Evolutionary conservation across 1,140 invertebrate genomes (phyloP), one percentile per base, ranked within the genome.

Genomic region (Anoplolepis gracilipes): DNA sequence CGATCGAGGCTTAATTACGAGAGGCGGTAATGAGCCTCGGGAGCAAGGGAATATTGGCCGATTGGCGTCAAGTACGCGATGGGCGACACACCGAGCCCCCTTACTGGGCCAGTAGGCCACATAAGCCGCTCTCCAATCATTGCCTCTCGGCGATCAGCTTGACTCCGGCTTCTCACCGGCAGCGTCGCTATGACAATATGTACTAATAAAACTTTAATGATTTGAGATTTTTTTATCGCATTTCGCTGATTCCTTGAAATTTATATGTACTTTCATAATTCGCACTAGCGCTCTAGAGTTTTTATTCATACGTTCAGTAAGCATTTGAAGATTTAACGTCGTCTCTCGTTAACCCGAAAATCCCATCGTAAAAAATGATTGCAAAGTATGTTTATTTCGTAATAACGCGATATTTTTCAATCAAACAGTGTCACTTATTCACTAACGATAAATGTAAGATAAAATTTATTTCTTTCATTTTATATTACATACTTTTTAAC

Each of bases 41-140:
- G 25, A 59, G 19, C 53, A 22, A 22, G 67, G 49, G n/a, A 59
- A 73, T 82, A 73, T 73, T 46, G 65, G 65, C 33, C 36, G 49
- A 81, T 59, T 22, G 65, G 49, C 67, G 49, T 22, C 42, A 73
- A 73, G 36, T 72, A 59, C 39, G 53, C 30, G n/a, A 78, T 77
- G 33, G 73, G 33, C 61, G 62, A 72, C 36, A 57, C 36, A 28
- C 36, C 49, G 36, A n/a, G 33, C 1, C 65, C 22, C n/a, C 53
- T 82, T 82, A 82, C 67, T 82, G 25, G 78, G 78, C 78, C 67
- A 82, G 78, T 82, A 82, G 78, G 78, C 78, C 78, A 81, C 65
- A 72, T 73, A 82, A 53, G 78, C 67, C 78, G 67, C 78, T 82
- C 78, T 82, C 55, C 67, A 57, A 73, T 82, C 67, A 33, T 82